phyloP scores from a whole-genome alignment of 2,888 invertebrate genomes.

The Drosophila suboccidentalis region DNA sequence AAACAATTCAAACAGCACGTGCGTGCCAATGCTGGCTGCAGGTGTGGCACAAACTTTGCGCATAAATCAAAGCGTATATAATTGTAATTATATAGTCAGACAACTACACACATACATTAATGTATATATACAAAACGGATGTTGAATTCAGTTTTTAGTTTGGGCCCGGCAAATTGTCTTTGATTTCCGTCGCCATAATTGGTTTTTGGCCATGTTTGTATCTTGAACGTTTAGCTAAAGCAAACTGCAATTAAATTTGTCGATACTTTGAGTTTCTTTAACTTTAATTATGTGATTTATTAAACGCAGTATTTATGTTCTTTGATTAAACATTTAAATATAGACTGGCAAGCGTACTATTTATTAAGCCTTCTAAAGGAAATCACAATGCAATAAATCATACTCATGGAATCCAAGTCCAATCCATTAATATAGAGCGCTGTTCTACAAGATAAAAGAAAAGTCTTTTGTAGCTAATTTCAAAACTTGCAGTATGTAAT shows the following conservation, averaged over 20 bases:
- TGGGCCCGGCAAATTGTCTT: conserved; percentile 51
- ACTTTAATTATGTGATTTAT: conserved; percentile 47
- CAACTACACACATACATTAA: conserved; percentile 17
- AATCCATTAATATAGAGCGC: neutral
- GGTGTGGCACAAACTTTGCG: conserved; percentile 62
- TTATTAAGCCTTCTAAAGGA: too few relatives aligned
- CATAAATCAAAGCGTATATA: conserved; percentile 66
- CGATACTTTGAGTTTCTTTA: conserved; percentile 23
- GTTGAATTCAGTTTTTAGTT: conserved; percentile 31
- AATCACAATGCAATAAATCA: neutral
- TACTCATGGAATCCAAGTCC: neutral
- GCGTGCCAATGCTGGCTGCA: conserved; percentile 52
- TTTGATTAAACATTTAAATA: conserved; percentile 24
- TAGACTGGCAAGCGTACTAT: neutral
- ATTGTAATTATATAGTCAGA: conserved; percentile 56
- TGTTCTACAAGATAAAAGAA: neutral
- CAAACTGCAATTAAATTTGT: conserved; percentile 49
- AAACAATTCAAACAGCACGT: conserved; percentile 54
- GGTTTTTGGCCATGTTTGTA: conserved; percentile 22
- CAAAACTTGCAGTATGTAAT: neutral
- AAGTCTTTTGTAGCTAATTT: neutral
- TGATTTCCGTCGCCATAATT: conserved; percentile 59
- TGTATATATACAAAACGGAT: conserved; percentile 52
- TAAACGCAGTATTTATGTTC: conserved; percentile 16
- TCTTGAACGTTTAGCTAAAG: conserved; percentile 14